Percentiles rank a stretch among this genome's conserved stretches.
phyloP scores from a whole-genome alignment of 1,140 invertebrate species.

The Pogonomyrmex barbatus region DNA sequence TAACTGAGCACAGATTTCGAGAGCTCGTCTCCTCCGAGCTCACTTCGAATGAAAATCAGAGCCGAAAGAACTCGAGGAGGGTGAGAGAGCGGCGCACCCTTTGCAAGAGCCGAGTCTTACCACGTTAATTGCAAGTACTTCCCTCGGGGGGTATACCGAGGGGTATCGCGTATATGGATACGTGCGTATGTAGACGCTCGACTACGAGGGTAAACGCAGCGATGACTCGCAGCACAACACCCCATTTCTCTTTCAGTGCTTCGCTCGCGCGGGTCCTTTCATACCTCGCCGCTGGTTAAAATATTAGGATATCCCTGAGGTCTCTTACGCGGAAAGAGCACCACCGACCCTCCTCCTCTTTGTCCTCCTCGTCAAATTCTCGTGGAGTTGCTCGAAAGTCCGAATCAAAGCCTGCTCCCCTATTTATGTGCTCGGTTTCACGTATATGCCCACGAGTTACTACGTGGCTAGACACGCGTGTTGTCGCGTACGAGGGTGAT shows the following conservation, averaged over 20 bases:
- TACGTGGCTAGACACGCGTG: constrained; percentile 41
- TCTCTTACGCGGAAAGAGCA: constrained; percentile 41
- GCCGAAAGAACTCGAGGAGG: neutral
- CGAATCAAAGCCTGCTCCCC: constrained; percentile 55
- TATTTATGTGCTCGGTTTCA: constrained; percentile 56
- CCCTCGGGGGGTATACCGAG: constrained; percentile 75
- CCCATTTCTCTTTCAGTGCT: constrained; percentile 77
- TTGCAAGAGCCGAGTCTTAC: constrained; percentile 75
- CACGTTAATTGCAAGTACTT: constrained; percentile 80
- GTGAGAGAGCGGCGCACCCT: constrained; percentile 40
- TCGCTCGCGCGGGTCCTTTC: constrained; percentile 70
- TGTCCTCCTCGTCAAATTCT: constrained; percentile 15
- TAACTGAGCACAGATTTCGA: neutral
- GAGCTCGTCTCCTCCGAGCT: neutral
- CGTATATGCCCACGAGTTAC: constrained; percentile 46
- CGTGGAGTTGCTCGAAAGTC: constrained; percentile 31
- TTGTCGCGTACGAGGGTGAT: constrained; percentile 37
- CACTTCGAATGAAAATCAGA: neutral
- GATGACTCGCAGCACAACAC: constrained; percentile 70
- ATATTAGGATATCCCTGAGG: constrained; percentile 78
- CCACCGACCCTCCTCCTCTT: constrained; percentile 52
- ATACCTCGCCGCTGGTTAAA: constrained; percentile 77
- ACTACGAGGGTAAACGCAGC: constrained; percentile 66
- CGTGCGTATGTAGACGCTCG: constrained; percentile 59
- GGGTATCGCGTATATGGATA: constrained; percentile 73